These are phyloP conservation scores for Muscicapa comitata DNA, from an alignment of 2,797 vertebrate species.

Conservation along the genomic window DNA sequence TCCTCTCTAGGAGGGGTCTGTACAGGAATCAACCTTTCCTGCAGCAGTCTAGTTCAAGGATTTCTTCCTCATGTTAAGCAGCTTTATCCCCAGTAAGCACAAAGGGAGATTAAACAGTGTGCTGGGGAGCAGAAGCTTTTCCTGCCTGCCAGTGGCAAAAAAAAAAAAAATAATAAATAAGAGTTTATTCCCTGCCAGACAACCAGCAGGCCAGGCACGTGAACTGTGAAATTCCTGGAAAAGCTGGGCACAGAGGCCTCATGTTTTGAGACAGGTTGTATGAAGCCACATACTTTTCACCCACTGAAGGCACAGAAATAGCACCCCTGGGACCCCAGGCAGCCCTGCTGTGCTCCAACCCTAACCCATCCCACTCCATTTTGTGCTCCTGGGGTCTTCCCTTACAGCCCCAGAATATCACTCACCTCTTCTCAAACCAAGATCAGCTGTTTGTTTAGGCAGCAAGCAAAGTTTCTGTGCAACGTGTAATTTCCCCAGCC, in stretches of 20 bases:
- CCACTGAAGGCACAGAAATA: not conserved
- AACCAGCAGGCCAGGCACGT: not conserved
- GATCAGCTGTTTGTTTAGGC: not conserved
- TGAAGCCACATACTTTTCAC: not conserved
- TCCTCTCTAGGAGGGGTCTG: not conserved
- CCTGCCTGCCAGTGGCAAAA: not conserved
- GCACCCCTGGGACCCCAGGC: not conserved
- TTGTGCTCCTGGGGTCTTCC: fast-evolving
- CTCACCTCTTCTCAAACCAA: not conserved
- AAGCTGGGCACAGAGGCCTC: not conserved
- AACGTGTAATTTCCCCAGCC: not conserved
- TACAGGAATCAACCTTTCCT: slow-evolving; percentile 16
- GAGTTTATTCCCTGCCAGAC: not conserved
- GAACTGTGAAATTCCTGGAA: not conserved
- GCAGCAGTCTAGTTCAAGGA: slow-evolving; percentile 3
- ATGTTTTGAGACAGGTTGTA: not conserved
- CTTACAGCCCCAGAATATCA: not conserved
- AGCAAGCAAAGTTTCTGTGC: not conserved
- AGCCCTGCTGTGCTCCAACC: not conserved
- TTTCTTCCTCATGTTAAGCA: slow-evolving; percentile 41
- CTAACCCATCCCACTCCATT: not conserved
- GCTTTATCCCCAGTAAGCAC: slow-evolving; percentile 52
- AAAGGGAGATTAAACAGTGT: not conserved
- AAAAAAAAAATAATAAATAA: not conserved
- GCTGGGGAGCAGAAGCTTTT: slow-evolving; percentile 4